Conservation (phyloP, 2,113 vertebrate genomes). For the Plotosus lineatus region DNA sequence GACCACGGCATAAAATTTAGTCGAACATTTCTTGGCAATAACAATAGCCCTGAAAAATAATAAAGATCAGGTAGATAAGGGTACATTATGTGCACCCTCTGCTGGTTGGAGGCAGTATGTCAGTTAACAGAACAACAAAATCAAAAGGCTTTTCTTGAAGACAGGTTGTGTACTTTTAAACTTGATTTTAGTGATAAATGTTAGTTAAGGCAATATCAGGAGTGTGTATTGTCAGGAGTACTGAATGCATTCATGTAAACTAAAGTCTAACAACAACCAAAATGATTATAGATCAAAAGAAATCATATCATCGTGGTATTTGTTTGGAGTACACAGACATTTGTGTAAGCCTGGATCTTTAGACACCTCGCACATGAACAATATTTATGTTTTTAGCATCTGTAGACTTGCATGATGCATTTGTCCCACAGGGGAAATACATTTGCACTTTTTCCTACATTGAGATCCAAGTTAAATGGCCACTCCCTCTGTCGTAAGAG, state of each 20-base stretch:
- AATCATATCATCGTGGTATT: constrained; percentile 15
- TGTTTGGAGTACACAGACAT: neutral
- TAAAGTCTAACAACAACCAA: neutral
- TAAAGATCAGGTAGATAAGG: constrained; percentile 60
- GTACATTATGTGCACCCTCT: constrained; percentile 76
- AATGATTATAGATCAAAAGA: neutral
- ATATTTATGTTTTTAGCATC: constrained; percentile 36
- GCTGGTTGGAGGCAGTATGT: constrained; percentile 68
- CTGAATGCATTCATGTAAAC: neutral
- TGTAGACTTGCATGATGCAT: constrained; percentile 37
- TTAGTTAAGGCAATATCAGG: constrained; percentile 56
- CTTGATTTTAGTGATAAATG: constrained; percentile 59
- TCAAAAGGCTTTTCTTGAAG: constrained; percentile 14
- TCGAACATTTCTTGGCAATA: constrained; percentile 11
- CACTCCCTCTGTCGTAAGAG: constrained; percentile 62
- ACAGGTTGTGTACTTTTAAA: constrained; percentile 53
- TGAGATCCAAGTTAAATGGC: constrained; percentile 58
- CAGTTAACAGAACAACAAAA: constrained; percentile 47
- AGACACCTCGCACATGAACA: neutral
- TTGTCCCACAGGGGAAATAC: constrained; percentile 59
- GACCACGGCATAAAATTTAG: neutral
- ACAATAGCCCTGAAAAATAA: constrained; percentile 32
- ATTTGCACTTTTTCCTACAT: constrained; percentile 60
- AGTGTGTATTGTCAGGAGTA: neutral
- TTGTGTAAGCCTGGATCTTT: constrained; percentile 2